Evolutionary conservation across 1,140 invertebrate species (phyloP).

Genomic region (Mesaphorura yosii): DNA sequence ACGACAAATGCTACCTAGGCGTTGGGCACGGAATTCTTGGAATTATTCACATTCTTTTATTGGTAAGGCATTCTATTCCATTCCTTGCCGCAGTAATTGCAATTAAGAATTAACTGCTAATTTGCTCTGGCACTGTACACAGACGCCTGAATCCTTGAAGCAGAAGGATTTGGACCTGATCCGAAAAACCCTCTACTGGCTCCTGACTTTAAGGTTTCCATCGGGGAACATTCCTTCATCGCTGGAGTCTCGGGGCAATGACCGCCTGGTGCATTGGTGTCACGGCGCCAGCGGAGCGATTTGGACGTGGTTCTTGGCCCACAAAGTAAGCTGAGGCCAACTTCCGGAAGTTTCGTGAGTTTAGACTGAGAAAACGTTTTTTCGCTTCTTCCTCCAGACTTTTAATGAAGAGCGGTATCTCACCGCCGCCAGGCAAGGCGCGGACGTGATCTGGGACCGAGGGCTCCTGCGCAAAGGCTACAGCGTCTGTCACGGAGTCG

Average conservation of each 20-base stretch:
- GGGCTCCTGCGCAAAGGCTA: slow-evolving; percentile 82
- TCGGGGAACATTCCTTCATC: slow-evolving; percentile 82
- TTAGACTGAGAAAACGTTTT: not conserved
- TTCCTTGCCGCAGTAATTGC: not conserved
- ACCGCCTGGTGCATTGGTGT: slow-evolving; percentile 87
- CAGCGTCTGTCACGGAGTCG: slow-evolving; percentile 80
- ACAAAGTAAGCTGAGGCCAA: slow-evolving; percentile 46
- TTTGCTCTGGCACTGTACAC: not conserved
- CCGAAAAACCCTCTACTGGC: slow-evolving; percentile 17
- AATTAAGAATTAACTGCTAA: not conserved
- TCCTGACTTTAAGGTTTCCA: slow-evolving; percentile 40
- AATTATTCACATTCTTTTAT: slow-evolving; percentile 66
- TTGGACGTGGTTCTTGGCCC: slow-evolving; percentile 59
- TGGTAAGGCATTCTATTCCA: slow-evolving; percentile 42
- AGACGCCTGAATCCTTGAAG: not conserved
- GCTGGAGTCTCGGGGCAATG: slow-evolving; percentile 46
- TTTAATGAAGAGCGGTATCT: slow-evolving; percentile 64
- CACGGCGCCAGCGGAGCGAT: slow-evolving; percentile 84
- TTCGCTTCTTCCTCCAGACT: slow-evolving; percentile 41
- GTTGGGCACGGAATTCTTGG: slow-evolving; percentile 71
- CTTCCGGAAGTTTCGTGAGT: not conserved
- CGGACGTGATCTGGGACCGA: slow-evolving; percentile 67
- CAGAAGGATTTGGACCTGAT: slow-evolving; percentile 4
- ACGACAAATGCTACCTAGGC: slow-evolving; percentile 73
- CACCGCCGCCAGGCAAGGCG: slow-evolving; percentile 54